These are phyloP conservation scores for Ganaspis sp. DNA, from an alignment of 1,140 invertebrate genomes.

Conservation along the genomic window DNA sequence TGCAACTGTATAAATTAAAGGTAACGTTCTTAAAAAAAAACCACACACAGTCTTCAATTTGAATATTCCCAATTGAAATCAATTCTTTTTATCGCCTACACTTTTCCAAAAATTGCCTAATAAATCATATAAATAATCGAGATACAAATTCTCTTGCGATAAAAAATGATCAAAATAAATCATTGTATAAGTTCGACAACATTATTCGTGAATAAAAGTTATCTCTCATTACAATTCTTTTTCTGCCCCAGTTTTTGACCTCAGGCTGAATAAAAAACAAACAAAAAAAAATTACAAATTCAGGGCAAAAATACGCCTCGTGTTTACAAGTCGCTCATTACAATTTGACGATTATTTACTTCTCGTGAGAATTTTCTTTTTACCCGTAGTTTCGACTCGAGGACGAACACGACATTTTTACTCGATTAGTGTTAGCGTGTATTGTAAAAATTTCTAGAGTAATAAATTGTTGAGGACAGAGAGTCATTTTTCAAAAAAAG, in stretches of 20 bases:
- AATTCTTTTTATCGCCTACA: background rate
- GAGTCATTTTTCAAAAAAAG: background rate
- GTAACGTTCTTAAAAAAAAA: constrained; percentile 8
- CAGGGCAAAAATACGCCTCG: background rate
- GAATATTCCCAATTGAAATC: background rate
- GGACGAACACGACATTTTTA: background rate
- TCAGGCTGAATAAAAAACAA: background rate
- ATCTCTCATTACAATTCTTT: background rate
- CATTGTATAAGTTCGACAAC: background rate
- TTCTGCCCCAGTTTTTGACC: background rate
- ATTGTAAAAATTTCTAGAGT: constrained; percentile 11
- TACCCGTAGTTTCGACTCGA: constrained; percentile 15
- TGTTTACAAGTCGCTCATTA: background rate
- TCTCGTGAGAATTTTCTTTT: constrained; percentile 11
- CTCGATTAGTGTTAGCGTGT: background rate
- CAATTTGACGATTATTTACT: background rate
- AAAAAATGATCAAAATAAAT: background rate
- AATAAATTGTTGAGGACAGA: background rate
- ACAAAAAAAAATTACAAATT: background rate
- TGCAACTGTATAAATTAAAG: constrained; percentile 23
- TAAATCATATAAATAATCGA: constrained; percentile 14
- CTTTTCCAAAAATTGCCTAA: background rate
- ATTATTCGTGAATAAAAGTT: background rate
- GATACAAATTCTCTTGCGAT: background rate
- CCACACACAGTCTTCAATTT: background rate